Conservation (phyloP, 2,888 invertebrate species). For the Heliconius ethilla region DNA sequence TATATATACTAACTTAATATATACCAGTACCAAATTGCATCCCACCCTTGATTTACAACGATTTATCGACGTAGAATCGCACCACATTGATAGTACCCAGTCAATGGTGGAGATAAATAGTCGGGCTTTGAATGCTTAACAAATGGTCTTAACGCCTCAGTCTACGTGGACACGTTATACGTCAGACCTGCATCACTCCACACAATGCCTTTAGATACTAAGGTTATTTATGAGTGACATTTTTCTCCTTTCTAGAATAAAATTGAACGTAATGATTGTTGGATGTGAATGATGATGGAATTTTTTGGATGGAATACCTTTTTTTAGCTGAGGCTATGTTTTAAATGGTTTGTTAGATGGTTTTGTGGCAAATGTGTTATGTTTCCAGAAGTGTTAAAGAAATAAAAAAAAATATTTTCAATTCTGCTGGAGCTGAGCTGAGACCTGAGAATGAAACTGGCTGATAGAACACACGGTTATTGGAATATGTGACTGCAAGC, state of each 20-base stretch:
- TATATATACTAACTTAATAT: not conserved
- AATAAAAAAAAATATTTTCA: too few species aligned
- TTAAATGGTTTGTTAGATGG: not conserved
- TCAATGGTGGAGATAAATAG: slow-evolving; percentile 70
- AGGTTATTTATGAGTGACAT: slow-evolving; percentile 54
- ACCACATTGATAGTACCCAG: slow-evolving; percentile 66
- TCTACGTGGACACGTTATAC: slow-evolving; percentile 57
- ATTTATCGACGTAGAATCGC: slow-evolving; percentile 59
- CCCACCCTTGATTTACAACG: slow-evolving; percentile 49
- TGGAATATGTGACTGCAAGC: too few species aligned
- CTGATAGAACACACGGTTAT: too few species aligned
- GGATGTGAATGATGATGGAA: not conserved
- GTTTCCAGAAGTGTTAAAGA: too few species aligned
- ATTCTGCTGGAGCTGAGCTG: too few species aligned
- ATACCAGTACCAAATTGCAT: slow-evolving; percentile 4
- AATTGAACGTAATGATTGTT: slow-evolving; percentile 27
- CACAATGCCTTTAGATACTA: slow-evolving; percentile 58
- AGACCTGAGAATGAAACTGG: too few species aligned
- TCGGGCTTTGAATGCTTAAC: slow-evolving; percentile 69
- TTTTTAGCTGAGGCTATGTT: not conserved
- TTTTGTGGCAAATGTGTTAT: too few species aligned
- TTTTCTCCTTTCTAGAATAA: slow-evolving; percentile 44
- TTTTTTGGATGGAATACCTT: not conserved
- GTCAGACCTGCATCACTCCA: slow-evolving; percentile 62
- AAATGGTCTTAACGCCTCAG: slow-evolving; percentile 63